Conservation (phyloP, 2,888 invertebrate species). For the Acanthopleura granulata region DNA sequence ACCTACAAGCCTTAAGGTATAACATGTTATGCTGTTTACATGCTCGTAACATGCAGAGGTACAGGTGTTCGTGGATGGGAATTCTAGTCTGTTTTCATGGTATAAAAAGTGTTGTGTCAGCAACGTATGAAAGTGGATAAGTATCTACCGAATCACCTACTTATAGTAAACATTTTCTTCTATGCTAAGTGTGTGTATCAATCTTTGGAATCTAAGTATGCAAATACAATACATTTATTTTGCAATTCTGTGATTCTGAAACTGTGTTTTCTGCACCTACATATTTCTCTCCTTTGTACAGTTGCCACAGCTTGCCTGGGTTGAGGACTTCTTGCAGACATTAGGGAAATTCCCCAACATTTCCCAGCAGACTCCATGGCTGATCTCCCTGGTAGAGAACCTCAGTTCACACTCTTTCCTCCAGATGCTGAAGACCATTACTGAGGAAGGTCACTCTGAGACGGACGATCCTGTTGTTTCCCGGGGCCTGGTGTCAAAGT, state of each 20-base stretch:
- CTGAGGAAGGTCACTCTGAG: neutral
- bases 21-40: no score
- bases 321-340: slow-evolving; percentile 14
- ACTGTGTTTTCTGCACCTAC: no score
- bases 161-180: neutral
- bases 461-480: neutral
- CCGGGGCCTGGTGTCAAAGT: slow-evolving; percentile 28
- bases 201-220: neutral
- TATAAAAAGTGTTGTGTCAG: no score
- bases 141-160: no score
- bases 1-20: neutral
- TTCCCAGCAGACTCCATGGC: slow-evolving; percentile 30
- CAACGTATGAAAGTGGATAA: no score
- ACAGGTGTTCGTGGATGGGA: no score
- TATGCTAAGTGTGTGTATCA: neutral
- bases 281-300: neutral
- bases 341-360: slow-evolving; percentile 45
- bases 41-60: no score
- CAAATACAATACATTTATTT: neutral
- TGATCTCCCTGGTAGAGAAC: slow-evolving; percentile 38
- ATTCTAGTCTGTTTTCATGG: no score
- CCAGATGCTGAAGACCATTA: slow-evolving; percentile 24
- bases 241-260: neutral
- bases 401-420: slow-evolving; percentile 36
- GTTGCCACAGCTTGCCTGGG: slow-evolving; percentile 1